Evolutionary conservation across 2,888 invertebrate species (phyloP).

Genomic region (Apocheima hispidaria): DNA sequence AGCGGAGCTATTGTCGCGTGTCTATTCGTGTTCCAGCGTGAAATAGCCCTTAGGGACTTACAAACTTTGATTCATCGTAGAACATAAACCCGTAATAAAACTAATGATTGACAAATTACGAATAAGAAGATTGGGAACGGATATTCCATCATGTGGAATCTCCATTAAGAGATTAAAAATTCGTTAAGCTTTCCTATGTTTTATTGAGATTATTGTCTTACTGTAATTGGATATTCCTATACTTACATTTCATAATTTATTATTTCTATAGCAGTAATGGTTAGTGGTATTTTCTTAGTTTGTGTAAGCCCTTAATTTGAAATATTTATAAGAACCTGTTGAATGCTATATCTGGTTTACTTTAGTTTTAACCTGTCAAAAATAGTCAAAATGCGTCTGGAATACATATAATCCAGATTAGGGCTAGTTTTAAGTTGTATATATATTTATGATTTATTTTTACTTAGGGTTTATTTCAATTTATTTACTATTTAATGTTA

Average conservation of each 20-base stretch:
- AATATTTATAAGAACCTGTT: too few relatives aligned
- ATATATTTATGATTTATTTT: too few relatives aligned
- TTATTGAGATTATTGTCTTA: constrained; percentile 15
- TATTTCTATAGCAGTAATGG: neutral
- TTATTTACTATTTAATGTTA: too few relatives aligned
- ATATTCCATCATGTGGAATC: constrained; percentile 14
- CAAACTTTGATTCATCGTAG: constrained; percentile 27
- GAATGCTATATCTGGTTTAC: too few relatives aligned
- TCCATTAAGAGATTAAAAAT: constrained; percentile 27
- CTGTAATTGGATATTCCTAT: constrained; percentile 19
- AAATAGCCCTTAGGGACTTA: constrained; percentile 14
- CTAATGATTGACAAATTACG: constrained; percentile 37
- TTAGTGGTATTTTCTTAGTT: too few relatives aligned
- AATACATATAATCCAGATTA: too few relatives aligned
- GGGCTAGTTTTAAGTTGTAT: too few relatives aligned
- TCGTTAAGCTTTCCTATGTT: constrained; percentile 28
- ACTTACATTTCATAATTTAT: neutral
- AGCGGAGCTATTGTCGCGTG: neutral
- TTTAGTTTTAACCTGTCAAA: too few relatives aligned
- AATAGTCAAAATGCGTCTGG: too few relatives aligned
- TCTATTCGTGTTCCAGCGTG: neutral
- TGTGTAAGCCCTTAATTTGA: too few relatives aligned
- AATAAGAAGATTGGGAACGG: constrained; percentile 32
- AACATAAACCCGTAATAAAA: constrained; percentile 32
- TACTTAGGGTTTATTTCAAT: too few relatives aligned